Base-by-base conservation (phyloP, 2,113 vertebrate species). In the Sebastes schlegelii region DNA sequence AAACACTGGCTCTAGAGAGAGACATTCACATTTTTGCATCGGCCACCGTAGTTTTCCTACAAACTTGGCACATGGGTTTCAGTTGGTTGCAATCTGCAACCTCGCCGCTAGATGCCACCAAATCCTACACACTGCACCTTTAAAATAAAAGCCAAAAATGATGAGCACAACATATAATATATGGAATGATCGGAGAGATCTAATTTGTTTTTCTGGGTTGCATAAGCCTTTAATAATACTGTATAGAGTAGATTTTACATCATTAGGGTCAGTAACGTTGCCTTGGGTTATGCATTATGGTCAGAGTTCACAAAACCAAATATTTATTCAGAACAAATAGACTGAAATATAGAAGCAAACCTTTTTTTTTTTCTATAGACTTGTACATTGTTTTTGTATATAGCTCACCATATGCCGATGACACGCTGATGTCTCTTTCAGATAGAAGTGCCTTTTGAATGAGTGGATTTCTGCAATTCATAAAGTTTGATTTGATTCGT, bases 371-470 rank as follows among this genome's bases (percentile, higher is more conserved):
- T 76, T 74, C 55, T 79, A 78, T 70, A 85, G 69, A 88, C 78
- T 51, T 93, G 92, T 92, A 92, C 79, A 93, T 91, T 90, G 79
- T 81, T 61, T 62, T 85, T 93, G 92, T 94, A 90, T 80, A 93
- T 92, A 93, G 42, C 74, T 83, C 66, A 55, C 69, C 48, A 42
- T 82, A 80, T 70, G 80, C 21, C 1, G 61, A 80, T 71, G 60
- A 89, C 79, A 76, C 17, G 74, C 52, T 79, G n/a, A 54, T 74
- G 79, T 84, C 42, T 72, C 80, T 74, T 26, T 76, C 75, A 76
- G 77, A 64, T 63, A 26, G 57, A 84, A 78, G 80, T 87, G 88
- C 80, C 77, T 90, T 87, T 77, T 78, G 16, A 80, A 63, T 21
- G 23, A 68, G 26, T 85, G 73, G 21, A 82, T 83, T 83, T 83